Percentiles rank a stretch among this genome's conserved stretches.
These are phyloP conservation scores for Euleptes europaea DNA, from an alignment of 2,113 vertebrate genomes.

Conservation along the genomic window DNA sequence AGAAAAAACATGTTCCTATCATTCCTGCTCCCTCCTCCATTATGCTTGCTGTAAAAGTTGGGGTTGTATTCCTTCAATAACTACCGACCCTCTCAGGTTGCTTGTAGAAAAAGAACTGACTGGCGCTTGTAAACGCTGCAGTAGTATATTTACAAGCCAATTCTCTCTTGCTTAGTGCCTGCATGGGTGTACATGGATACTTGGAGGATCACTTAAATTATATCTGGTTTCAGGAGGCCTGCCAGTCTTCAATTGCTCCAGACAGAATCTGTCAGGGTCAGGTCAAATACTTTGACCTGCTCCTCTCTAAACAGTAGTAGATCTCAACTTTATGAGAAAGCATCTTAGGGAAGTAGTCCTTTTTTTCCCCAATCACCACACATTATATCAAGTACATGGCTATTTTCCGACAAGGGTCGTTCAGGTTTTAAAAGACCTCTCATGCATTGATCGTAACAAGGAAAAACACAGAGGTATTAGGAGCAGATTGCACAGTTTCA, in stretches of 20 bases:
- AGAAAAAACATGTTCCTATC: constrained; percentile 45
- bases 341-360: constrained; percentile 38
- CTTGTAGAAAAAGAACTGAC: constrained; percentile 19
- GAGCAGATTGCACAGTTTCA: neutral
- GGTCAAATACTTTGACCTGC: constrained; percentile 51
- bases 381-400: constrained; percentile 7
- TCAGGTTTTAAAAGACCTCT: constrained; percentile 5
- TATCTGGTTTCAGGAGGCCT: constrained; percentile 37
- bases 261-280: constrained; percentile 31
- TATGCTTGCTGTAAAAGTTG: constrained; percentile 35
- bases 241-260: constrained; percentile 45
- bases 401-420: constrained; percentile 34
- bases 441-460: neutral
- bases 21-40: constrained; percentile 17
- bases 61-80: neutral
- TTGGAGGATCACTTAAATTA: constrained; percentile 27
- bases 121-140: neutral
- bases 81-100: constrained; percentile 16
- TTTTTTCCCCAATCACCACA: neutral
- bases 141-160: constrained; percentile 37
- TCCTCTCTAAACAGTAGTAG: constrained; percentile 60
- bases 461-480: neutral
- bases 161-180: neutral
- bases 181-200: neutral
- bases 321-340: constrained; percentile 51